Conservation (phyloP, 2,888 invertebrate species). For the Autographa gamma region DNA sequence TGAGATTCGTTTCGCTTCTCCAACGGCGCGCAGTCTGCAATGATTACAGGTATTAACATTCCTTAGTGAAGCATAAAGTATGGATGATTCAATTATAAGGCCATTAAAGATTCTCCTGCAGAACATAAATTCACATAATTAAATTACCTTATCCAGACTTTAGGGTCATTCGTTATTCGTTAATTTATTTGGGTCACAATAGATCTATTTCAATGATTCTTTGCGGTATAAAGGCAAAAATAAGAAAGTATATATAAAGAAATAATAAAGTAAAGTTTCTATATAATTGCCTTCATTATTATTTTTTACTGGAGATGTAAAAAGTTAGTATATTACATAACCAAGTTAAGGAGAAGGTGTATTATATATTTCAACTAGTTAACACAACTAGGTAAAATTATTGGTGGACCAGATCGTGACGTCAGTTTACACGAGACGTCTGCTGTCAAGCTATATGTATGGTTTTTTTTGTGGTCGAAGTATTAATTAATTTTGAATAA, state of each 20-base stretch:
- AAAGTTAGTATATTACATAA: neutral
- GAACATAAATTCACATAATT: constrained; percentile 54
- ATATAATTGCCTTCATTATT: neutral
- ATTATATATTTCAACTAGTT: no score
- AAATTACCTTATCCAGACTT: constrained; percentile 23
- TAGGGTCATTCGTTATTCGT: constrained; percentile 25
- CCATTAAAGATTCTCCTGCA: constrained; percentile 42
- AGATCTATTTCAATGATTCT: constrained; percentile 6
- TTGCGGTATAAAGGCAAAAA: neutral
- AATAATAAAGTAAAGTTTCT: neutral
- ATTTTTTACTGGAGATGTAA: neutral
- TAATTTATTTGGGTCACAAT: constrained; percentile 19
- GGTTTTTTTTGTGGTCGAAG: no score
- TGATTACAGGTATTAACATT: constrained; percentile 41
- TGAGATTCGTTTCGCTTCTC: constrained; percentile 28
- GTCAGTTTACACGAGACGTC: no score
- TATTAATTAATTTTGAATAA: no score
- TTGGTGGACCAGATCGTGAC: no score
- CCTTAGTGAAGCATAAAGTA: constrained; percentile 24
- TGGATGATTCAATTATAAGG: constrained; percentile 45
- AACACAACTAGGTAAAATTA: no score
- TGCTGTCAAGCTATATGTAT: no score
- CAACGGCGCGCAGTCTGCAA: constrained; percentile 13
- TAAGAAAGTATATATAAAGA: neutral
- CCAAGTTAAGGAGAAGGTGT: neutral